phyloP scores from a whole-genome alignment of 2,113 vertebrate species.

The Nannospalax galili region DNA sequence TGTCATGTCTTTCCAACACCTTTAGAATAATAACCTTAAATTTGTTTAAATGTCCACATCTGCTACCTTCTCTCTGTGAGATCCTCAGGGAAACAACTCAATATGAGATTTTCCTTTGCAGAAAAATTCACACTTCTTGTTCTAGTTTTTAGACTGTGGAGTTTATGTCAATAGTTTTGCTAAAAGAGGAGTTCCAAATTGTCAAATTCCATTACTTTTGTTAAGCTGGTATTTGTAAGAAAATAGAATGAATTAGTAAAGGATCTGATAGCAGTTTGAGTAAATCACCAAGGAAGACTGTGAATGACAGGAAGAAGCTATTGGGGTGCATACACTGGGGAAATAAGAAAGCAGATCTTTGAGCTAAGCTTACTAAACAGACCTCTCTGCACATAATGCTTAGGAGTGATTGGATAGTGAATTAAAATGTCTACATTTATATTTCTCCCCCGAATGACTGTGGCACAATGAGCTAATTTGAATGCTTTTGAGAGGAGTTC shows the following conservation, averaged over 20 bases:
- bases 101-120: slow-evolving; percentile 18
- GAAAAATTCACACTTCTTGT: slow-evolving; percentile 52
- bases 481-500: slow-evolving; percentile 56
- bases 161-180: slow-evolving; percentile 62
- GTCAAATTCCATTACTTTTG: slow-evolving; percentile 72
- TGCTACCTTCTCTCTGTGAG: not conserved
- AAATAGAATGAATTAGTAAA: slow-evolving; percentile 79
- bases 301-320: slow-evolving; percentile 65
- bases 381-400: slow-evolving; percentile 70
- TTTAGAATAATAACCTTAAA: slow-evolving; percentile 5
- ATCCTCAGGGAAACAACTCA: not conserved
- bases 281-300: slow-evolving; percentile 75
- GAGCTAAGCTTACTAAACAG: slow-evolving; percentile 66
- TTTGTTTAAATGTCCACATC: not conserved
- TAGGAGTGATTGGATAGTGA: slow-evolving; percentile 57
- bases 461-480: slow-evolving; percentile 62
- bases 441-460: slow-evolving; percentile 60
- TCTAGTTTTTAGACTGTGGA: slow-evolving; percentile 62
- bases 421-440: slow-evolving; percentile 21
- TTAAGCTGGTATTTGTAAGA: slow-evolving; percentile 74
- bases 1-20: not conserved
- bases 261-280: slow-evolving; percentile 73
- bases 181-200: slow-evolving; percentile 32
- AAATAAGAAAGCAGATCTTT: slow-evolving; percentile 69
- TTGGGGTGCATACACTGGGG: slow-evolving; percentile 50